A percentile compares a stretch with the other conserved stretches of the same genome.
Conservation (phyloP, 23 tunicate genomes). For the Halocynthia aurantium region DNA sequence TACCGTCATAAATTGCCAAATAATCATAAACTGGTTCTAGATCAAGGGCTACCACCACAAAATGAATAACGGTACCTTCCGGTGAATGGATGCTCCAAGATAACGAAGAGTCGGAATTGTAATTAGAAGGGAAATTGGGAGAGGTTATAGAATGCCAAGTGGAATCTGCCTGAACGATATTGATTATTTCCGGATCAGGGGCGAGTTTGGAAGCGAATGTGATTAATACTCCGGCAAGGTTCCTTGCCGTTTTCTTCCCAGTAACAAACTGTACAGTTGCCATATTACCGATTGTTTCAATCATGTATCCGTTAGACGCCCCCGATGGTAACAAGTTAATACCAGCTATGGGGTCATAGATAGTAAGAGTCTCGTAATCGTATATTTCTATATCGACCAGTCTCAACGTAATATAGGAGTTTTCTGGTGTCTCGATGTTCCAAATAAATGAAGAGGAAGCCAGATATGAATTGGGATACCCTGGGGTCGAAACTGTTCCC, state of each 20-base stretch:
- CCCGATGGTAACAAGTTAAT: too few relatives aligned
- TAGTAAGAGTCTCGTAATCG: too few relatives aligned
- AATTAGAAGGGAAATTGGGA: slow-evolving; percentile 5
- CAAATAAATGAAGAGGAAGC: slow-evolving; percentile 8
- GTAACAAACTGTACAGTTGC: too few relatives aligned
- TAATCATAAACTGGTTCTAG: slow-evolving; percentile 15
- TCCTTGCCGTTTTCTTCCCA: too few relatives aligned
- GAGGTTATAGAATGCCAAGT: slow-evolving; percentile 12
- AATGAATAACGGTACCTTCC: background rate
- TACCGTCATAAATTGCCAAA: background rate
- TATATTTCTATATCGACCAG: too few relatives aligned
- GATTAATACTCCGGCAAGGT: too few relatives aligned
- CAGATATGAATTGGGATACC: slow-evolving; percentile 9
- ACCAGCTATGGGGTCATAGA: too few relatives aligned
- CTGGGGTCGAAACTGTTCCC: slow-evolving; percentile 11
- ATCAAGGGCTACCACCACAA: background rate
- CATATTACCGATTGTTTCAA: too few relatives aligned
- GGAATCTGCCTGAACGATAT: background rate
- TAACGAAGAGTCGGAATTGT: background rate
- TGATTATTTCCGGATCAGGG: background rate
- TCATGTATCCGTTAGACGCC: too few relatives aligned
- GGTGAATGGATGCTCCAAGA: background rate
- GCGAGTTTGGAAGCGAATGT: background rate
- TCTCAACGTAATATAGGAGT: background rate
- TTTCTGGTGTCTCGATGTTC: background rate